A percentile compares a stretch with the other conserved stretches of the same genome.
Conservation (phyloP, 2,797 vertebrate genomes). For the Notolepis coatsorum region DNA sequence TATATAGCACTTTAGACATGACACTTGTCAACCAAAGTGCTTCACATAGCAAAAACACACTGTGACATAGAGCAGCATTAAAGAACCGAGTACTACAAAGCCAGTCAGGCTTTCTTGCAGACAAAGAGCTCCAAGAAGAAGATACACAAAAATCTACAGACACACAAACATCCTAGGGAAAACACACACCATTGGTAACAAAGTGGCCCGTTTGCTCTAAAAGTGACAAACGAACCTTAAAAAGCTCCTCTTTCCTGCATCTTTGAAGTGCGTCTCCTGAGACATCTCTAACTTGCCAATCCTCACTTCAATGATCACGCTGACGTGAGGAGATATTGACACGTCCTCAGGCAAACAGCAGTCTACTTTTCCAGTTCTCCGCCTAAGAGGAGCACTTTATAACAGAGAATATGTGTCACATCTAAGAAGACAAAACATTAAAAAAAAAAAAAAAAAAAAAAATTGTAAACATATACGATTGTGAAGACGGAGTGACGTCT, state of each 20-base stretch:
- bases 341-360: conserved; percentile 30
- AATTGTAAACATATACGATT: conserved; percentile 11
- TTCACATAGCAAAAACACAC: conserved; percentile 33
- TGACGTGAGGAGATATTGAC: conserved; percentile 48
- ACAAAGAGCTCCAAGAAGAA: conserved; percentile 57
- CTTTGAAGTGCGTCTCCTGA: conserved; percentile 57
- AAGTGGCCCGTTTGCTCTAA: conserved; percentile 60
- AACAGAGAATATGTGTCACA: conserved; percentile 27
- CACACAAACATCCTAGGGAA: conserved; percentile 57
- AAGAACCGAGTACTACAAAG: conserved; percentile 69
- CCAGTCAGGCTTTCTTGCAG: conserved; percentile 50
- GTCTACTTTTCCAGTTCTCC: not conserved
- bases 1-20: no score
- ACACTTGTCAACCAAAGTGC: no score
- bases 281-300: conserved; percentile 44
- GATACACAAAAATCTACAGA: conserved; percentile 70
- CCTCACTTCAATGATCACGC: conserved; percentile 41
- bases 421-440: conserved; percentile 7
- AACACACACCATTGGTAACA: conserved; percentile 50
- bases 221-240: conserved; percentile 55
- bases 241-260: conserved; percentile 52
- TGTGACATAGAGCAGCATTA: conserved; percentile 58
- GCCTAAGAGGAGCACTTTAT: conserved; percentile 14
- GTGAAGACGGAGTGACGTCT: conserved; percentile 23
- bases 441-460: conserved; percentile 14